phyloP scores from a whole-genome alignment of 2,888 invertebrate genomes.

The Mythimna albipuncta region DNA sequence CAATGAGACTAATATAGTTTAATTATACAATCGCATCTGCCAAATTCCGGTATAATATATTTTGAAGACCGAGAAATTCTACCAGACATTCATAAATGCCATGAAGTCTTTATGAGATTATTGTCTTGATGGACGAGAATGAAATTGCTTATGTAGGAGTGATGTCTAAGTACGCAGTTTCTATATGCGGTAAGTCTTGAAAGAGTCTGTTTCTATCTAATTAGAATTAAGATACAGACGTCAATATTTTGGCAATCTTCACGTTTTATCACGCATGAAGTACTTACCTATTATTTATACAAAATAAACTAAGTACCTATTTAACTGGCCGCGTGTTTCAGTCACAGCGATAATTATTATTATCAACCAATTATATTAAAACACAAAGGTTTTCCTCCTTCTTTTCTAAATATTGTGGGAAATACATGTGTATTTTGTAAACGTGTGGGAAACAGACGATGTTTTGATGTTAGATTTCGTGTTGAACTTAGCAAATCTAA shows the following conservation, averaged over 20 bases:
- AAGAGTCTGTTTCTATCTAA: constrained; percentile 26
- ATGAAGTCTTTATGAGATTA: constrained; percentile 19
- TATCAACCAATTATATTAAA: constrained; percentile 16
- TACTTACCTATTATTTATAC: constrained; percentile 24
- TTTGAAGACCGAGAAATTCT: constrained; percentile 12
- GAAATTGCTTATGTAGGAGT: constrained; percentile 6
- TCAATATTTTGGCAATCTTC: constrained; percentile 51
- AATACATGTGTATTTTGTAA: not conserved
- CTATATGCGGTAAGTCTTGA: constrained; percentile 15
- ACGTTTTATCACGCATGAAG: constrained; percentile 25
- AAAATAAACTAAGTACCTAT: constrained; percentile 5
- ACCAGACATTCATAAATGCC: constrained; percentile 23
- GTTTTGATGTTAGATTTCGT: not conserved
- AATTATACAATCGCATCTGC: not conserved
- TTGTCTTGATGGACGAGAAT: constrained; percentile 2
- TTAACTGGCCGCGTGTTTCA: constrained; percentile 23
- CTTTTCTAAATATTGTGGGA: constrained; percentile 5
- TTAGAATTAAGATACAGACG: constrained; percentile 38
- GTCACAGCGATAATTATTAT: constrained; percentile 9
- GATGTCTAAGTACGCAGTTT: not conserved
- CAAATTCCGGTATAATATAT: not conserved
- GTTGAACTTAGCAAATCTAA: constrained; percentile 27
- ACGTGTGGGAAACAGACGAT: not conserved
- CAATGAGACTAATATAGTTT: constrained; percentile 1
- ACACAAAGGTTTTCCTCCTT: constrained; percentile 32